A percentile compares a stretch with the other conserved stretches of the same genome.
Evolutionary conservation across 2,113 vertebrate species (phyloP).

Genomic region (Meles meles): DNA sequence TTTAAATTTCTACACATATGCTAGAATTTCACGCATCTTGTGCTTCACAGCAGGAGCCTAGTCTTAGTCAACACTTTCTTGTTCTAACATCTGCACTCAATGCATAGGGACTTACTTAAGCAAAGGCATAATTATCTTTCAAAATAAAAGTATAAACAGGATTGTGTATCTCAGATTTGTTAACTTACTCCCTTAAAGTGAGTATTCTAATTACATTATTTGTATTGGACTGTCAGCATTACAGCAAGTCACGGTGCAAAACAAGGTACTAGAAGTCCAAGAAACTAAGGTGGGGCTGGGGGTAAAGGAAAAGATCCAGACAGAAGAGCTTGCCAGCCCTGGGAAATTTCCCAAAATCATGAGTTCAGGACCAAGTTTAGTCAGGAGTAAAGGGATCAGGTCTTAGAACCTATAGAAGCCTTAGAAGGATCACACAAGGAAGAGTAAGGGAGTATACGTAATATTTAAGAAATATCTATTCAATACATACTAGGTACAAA

Average conservation of each 20-base stretch:
- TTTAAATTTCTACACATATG: slow-evolving; percentile 67
- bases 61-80: slow-evolving; percentile 70
- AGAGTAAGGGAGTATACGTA: background rate
- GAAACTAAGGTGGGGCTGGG: background rate
- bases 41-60: slow-evolving; percentile 64
- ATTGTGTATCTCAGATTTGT: background rate
- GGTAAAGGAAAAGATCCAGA: background rate
- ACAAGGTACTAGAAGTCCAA: background rate
- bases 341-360: background rate
- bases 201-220: background rate
- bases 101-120: slow-evolving; percentile 57
- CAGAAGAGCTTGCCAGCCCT: background rate
- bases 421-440: background rate
- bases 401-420: background rate
- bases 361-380: background rate
- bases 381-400: background rate
- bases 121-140: slow-evolving; percentile 49
- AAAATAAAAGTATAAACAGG: slow-evolving; percentile 59
- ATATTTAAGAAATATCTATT: slow-evolving; percentile 2
- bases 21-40: slow-evolving; percentile 64
- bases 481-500: background rate
- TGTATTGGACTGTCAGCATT: background rate
- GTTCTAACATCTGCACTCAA: slow-evolving; percentile 64
- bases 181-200: background rate
- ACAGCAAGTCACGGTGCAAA: background rate